These are phyloP conservation scores for Sesia bembeciformis DNA, from an alignment of 2,888 invertebrate species.

Conservation along the genomic window DNA sequence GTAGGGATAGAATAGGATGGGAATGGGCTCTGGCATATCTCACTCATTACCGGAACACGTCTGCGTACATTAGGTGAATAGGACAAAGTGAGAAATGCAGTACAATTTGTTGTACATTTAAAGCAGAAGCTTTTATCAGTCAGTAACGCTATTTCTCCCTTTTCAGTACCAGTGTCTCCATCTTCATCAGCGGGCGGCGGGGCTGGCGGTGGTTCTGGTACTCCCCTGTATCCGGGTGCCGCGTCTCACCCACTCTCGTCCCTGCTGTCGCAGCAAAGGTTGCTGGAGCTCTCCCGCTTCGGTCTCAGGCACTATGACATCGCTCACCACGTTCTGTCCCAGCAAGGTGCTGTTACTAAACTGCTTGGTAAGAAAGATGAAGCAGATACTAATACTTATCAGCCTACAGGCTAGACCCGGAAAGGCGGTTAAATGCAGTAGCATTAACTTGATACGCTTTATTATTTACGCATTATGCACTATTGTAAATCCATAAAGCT, in stretches of 20 bases:
- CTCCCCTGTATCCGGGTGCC: conserved; percentile 64
- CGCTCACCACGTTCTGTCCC: conserved; percentile 91
- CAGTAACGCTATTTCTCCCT: neutral
- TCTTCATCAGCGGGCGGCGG: conserved; percentile 65
- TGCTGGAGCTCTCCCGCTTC: conserved; percentile 86
- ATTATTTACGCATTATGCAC: too few species aligned
- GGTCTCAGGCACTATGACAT: conserved; percentile 91
- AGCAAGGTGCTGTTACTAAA: conserved; percentile 94
- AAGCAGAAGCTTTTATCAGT: too few species aligned
- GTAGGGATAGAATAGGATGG: too few species aligned
- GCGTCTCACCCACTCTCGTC: conserved; percentile 78
- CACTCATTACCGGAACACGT: too few species aligned
- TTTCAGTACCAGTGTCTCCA: conserved; percentile 74
- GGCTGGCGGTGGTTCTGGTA: conserved; percentile 53
- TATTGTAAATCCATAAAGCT: too few species aligned
- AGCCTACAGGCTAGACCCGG: too few species aligned
- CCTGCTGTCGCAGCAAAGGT: conserved; percentile 83
- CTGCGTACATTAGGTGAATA: too few species aligned
- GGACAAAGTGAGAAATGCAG: too few species aligned
- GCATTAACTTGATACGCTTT: too few species aligned
- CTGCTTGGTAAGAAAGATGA: conserved; percentile 82
- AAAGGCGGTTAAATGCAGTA: too few species aligned
- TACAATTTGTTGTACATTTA: too few species aligned
- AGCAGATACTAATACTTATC: neutral
- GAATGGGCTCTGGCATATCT: too few species aligned